Percentiles rank a stretch among this genome's conserved stretches.
Conservation (phyloP, 2,888 invertebrate species). For the Elmis aenea region DNA sequence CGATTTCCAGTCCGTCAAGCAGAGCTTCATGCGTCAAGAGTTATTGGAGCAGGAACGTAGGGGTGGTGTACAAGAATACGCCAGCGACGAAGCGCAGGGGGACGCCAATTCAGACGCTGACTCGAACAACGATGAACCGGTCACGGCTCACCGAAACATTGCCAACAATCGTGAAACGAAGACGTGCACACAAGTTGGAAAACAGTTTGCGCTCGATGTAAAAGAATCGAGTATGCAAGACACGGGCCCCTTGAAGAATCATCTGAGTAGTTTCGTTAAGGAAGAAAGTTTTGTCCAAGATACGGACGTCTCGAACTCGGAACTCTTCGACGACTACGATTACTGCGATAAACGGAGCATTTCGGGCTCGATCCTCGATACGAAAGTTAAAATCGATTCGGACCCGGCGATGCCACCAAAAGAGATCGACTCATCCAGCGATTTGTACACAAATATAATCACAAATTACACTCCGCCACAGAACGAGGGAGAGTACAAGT, state of each 20-base stretch:
- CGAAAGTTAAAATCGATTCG: constrained; percentile 1
- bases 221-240: no score
- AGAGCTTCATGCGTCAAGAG: constrained; percentile 40
- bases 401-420: constrained; percentile 30
- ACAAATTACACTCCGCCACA: constrained; percentile 45
- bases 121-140: no score
- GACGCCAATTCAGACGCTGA: constrained; percentile 12
- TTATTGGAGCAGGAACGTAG: constrained; percentile 27
- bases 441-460: constrained; percentile 45
- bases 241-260: no score
- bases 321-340: background rate
- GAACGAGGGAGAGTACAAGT: constrained; percentile 50
- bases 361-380: background rate
- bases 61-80: background rate
- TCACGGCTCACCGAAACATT: no score
- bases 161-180: no score
- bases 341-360: no score
- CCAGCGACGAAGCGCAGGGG: constrained; percentile 7
- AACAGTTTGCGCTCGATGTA: no score
- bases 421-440: constrained; percentile 43
- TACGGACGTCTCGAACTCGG: background rate
- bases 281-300: background rate
- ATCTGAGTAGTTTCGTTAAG: background rate
- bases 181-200: constrained; percentile 1
- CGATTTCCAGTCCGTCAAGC: constrained; percentile 38